Base-by-base conservation (phyloP, 30 jellyfish, hydroid and myxozoan species). In the Aurelia sp. region DNA sequence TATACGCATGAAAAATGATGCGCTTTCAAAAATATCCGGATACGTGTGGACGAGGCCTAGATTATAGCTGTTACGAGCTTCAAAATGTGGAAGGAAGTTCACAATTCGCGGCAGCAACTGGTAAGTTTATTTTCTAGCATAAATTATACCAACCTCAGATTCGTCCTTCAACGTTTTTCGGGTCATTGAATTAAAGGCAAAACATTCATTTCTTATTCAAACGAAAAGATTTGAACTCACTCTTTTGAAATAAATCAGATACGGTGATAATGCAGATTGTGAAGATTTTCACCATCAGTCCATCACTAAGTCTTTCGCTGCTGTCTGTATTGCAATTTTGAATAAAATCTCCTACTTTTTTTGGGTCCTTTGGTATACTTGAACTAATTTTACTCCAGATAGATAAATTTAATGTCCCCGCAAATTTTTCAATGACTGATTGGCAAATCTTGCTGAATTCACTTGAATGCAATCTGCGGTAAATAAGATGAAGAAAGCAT, bases 191-290 rank as follows among this genome's bases (percentile, higher is more conserved):
- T 37, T 37, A 9, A 37, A 37, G 9, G 50, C 50, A 37, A 37
- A 37, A 37, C 50, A 37, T 37, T 2, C 11, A 37, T 37, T 37
- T 37, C 50, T 37, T 37, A 37, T 0, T 37, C 64, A 22, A 70
- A 15, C 41, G 80, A 33, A 20, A 23, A 9, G 9, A 71, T 18
- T 10, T 22, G 37, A 41, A 63, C 72, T 22, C 52, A 86, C 96
- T 75, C 66, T 35, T 75, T 13, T 64, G 16, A 20, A 51, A 73
- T 50, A 86, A 37, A 16, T 40, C 80, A 11, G 79, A 33, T 15
- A 75, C 86, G 5, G 78, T 76, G 57, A 86, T 75, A 41, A 86
- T 76, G 74, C 96, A 86, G 37, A 86, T 86, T 5, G 85, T 82
- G 52, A 72, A 86, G 13, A 86, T 44, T 59, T 86, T 86, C 70